Conservation (phyloP, 30 jellyfish, hydroid and myxozoan genomes). For the Turritopsis dohrnii region DNA sequence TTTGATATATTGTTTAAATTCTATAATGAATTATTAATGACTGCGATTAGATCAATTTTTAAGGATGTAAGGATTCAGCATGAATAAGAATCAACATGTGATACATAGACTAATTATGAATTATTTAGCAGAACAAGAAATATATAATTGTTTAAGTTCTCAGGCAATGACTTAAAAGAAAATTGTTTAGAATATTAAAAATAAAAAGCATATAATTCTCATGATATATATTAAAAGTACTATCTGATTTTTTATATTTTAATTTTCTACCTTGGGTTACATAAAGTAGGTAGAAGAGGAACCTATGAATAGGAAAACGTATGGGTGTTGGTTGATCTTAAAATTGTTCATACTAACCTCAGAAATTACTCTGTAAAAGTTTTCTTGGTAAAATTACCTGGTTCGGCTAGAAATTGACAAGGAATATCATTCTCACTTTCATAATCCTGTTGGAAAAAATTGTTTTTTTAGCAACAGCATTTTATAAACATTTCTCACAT, state of each 20-base stretch:
- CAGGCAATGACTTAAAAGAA: neutral
- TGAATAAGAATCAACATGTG: neutral
- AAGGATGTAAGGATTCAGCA: slow-evolving; percentile 1
- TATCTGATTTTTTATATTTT: too few relatives aligned
- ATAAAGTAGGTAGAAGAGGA: too few relatives aligned
- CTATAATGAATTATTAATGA: neutral
- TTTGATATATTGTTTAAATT: neutral
- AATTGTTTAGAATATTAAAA: too few relatives aligned
- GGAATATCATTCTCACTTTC: neutral
- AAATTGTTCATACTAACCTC: too few relatives aligned
- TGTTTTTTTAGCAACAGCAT: neutral
- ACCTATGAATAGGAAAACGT: too few relatives aligned
- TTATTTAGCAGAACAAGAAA: neutral
- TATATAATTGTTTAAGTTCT: neutral
- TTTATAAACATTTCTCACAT: neutral
- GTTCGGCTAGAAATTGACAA: neutral
- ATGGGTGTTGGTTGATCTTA: too few relatives aligned
- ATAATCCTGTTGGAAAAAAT: neutral
- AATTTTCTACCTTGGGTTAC: too few relatives aligned
- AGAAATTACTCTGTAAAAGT: neutral
- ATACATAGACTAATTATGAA: neutral
- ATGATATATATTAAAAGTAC: too few relatives aligned
- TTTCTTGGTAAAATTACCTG: neutral
- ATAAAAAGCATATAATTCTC: too few relatives aligned
- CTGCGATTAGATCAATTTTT: neutral